Base-by-base conservation (phyloP, 1,140 invertebrate species). In the Euwallacea fornicatus region DNA sequence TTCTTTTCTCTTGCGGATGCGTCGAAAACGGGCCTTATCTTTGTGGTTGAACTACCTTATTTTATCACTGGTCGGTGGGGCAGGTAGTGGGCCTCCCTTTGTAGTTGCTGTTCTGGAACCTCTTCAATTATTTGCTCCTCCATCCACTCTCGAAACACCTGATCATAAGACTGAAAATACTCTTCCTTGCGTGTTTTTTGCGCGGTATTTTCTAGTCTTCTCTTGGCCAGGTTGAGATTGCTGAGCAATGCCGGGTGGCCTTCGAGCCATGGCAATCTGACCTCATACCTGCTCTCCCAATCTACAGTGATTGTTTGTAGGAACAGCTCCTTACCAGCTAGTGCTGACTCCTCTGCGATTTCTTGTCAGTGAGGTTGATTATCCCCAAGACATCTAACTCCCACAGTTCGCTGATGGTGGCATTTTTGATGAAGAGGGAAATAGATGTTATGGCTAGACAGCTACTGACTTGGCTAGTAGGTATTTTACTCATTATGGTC, bases 401-500 rank as follows among this genome's bases (percentile, higher is more conserved):
- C 66, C 66, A 69, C 16, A 67, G 62, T 15, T 55, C 8, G 41
- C 7, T 61, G 0, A 72, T 43, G 15, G 21, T 43, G 11, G 9
- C 21, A 9, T 9, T 42, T 8, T 41, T 54, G 13, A 42, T 13
- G 21, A 60, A 47, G 4, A 72, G 13, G 69, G 42, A 53, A 7
- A 54, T 11, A 10, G 46, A 11, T 1, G 21, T n/a, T 21, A 54
- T 54, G 6, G 6, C 41, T n/a, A 47, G 9, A n/a, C n/a, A n/a
- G 11, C 11, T 33, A 11, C 16, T n/a, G 54, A 15, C 41, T 7
- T 6, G 33, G 7, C 7, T 13, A 8, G 41, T 41, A 33, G 62
- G 74, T 21, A 69, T 42, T 75, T 77, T 79, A 8, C 76, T 80
- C 47, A 62, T 61, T 10, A 82, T n/a, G 7, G 75, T 78, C 79